A percentile compares a stretch with the other conserved stretches of the same genome.
Evolutionary conservation across 2,113 vertebrate genomes (phyloP).

Genomic region (Picathartes gymnocephalus): DNA sequence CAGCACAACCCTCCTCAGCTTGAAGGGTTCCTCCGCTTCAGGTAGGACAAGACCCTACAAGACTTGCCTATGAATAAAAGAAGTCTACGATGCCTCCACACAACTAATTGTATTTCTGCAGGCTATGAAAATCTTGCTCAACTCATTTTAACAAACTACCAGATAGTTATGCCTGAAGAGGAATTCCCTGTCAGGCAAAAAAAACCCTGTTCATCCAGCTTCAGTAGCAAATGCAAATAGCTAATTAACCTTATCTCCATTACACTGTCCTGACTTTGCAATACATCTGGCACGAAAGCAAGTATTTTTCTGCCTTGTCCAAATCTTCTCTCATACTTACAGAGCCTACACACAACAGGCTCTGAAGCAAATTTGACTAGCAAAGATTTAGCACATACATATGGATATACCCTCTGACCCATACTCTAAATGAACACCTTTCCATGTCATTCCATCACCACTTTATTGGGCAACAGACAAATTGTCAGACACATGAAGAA

Average conservation of each 20-base stretch:
- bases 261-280: conserved; percentile 10
- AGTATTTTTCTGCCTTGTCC: not conserved
- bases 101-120: conserved; percentile 22
- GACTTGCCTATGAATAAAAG: not conserved
- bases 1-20: not conserved
- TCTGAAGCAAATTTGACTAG: not conserved
- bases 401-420: accelerated
- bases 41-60: conserved; percentile 30
- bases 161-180: conserved; percentile 20
- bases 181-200: not conserved
- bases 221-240: conserved; percentile 47
- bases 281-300: conserved; percentile 3
- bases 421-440: not conserved
- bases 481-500: not conserved
- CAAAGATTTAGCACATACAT: accelerated
- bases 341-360: not conserved
- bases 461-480: not conserved
- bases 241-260: conserved; percentile 63
- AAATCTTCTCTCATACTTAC: not conserved
- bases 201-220: not conserved
- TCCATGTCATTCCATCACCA: not conserved
- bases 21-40: accelerated
- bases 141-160: conserved; percentile 4
- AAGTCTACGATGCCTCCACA: not conserved
- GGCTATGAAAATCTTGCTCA: conserved; percentile 18